Evolutionary conservation across 1,140 invertebrate genomes (phyloP).

Genomic region (Formica selysi): DNA sequence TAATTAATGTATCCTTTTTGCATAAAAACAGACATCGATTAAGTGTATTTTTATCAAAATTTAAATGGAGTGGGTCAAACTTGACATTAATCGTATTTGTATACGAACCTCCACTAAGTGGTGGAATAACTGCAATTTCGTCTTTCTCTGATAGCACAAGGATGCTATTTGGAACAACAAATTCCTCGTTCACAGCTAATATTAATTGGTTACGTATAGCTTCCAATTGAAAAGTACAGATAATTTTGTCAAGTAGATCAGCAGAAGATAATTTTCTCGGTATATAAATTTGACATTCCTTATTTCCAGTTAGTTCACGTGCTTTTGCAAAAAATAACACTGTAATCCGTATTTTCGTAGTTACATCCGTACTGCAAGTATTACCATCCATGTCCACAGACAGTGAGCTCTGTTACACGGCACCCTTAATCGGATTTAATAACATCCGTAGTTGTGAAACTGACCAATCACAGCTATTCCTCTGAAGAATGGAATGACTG

Average conservation of each 20-base stretch:
- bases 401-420: no score
- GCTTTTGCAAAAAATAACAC: slow-evolving; percentile 96
- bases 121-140: slow-evolving; percentile 94
- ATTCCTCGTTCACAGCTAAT: slow-evolving; percentile 93
- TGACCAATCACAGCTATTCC: no score
- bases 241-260: slow-evolving; percentile 88
- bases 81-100: neutral
- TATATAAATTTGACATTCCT: slow-evolving; percentile 87
- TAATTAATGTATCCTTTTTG: no score
- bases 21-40: no score
- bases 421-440: no score
- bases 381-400: no score
- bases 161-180: slow-evolving; percentile 86
- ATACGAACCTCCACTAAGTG: slow-evolving; percentile 92
- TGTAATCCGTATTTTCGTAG: slow-evolving; percentile 85
- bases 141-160: slow-evolving; percentile 89
- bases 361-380: slow-evolving; percentile 42
- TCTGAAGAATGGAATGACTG: no score
- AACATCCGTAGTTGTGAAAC: no score
- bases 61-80: neutral
- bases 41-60: no score
- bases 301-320: slow-evolving; percentile 91
- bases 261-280: slow-evolving; percentile 85
- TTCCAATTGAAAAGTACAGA: slow-evolving; percentile 89
- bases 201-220: slow-evolving; percentile 91